Evolutionary conservation across 2,113 vertebrate genomes (phyloP).

Genomic region (Acrocephalus kingi): DNA sequence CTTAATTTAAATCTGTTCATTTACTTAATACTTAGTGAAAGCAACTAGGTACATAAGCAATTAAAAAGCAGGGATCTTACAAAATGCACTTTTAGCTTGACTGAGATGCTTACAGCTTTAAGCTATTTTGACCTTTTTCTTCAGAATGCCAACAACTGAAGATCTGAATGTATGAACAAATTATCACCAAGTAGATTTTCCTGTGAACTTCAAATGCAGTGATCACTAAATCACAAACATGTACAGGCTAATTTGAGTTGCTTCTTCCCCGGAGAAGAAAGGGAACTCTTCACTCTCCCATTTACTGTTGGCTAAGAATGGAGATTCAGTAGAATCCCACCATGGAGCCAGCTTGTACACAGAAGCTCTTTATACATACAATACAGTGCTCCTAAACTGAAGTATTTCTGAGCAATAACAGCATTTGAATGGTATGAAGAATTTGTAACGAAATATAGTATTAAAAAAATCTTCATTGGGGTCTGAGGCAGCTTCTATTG

Average conservation of each 20-base stretch:
- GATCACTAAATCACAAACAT: neutral
- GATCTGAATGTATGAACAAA: neutral
- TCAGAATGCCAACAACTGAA: neutral
- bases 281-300: neutral
- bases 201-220: neutral
- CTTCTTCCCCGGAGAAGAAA: neutral
- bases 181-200: neutral
- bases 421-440: neutral
- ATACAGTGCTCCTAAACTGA: neutral
- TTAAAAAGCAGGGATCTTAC: neutral
- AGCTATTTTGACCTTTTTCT: neutral
- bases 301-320: neutral
- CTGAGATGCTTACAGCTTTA: neutral
- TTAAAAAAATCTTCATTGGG: neutral
- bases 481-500: neutral
- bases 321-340: neutral
- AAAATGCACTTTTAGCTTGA: neutral
- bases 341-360: fast-evolving
- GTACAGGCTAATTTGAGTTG: neutral
- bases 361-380: neutral
- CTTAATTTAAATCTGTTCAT: neutral
- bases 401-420: neutral
- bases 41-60: neutral
- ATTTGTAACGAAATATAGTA: neutral
- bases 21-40: neutral